phyloP scores from a whole-genome alignment of 2,113 vertebrate species.

The Sylvia atricapilla region DNA sequence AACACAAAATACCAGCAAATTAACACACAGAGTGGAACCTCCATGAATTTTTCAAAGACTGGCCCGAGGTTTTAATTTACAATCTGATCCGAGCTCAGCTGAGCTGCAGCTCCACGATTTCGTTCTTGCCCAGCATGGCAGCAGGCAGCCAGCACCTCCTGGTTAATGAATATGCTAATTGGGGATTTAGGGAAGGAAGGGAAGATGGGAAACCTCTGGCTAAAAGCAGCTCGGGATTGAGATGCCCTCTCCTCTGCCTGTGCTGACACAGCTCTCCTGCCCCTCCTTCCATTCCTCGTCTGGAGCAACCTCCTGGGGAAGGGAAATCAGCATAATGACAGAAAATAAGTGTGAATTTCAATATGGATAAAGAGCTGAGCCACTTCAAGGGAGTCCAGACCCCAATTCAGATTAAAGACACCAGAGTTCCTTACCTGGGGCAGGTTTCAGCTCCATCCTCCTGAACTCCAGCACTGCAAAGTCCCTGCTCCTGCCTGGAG shows the following conservation, averaged over 20 bases:
- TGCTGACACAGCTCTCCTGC: background rate
- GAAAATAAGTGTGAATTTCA: background rate
- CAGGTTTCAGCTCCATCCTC: background rate
- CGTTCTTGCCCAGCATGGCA: background rate
- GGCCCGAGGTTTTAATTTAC: constrained; percentile 31
- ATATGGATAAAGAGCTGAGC: background rate
- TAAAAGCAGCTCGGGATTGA: background rate
- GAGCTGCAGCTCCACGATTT: background rate
- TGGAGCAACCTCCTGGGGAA: background rate
- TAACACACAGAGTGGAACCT: background rate
- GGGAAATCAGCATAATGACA: background rate
- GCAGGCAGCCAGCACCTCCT: background rate
- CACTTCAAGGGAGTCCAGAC: background rate
- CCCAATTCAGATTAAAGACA: background rate
- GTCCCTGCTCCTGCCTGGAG: background rate
- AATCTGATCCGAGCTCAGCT: background rate
- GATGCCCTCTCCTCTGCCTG: background rate
- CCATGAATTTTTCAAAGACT: background rate
- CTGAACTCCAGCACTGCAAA: background rate
- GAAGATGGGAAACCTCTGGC: background rate
- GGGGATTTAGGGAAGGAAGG: background rate
- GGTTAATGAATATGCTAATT: constrained; percentile 12
- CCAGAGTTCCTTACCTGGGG: rapidly evolving
- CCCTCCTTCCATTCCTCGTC: background rate
- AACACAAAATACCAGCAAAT: background rate